These are phyloP conservation scores for Chinchilla lanigera DNA, from an alignment of 2,113 vertebrate genomes.

Conservation along the genomic window DNA sequence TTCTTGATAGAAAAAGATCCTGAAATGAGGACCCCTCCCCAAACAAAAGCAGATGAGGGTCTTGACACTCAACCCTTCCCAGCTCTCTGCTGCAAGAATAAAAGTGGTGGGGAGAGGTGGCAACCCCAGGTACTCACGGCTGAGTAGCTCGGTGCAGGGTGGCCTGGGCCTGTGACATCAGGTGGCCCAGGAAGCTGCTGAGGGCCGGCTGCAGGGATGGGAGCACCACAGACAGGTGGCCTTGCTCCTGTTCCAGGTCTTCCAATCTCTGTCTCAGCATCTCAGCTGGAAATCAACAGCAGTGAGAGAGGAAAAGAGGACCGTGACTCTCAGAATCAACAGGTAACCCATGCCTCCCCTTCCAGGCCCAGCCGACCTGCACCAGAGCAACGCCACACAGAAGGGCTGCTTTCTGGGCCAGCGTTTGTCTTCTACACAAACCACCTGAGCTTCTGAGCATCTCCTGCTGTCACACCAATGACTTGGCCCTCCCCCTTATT, in stretches of 20 bases:
- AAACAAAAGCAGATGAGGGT: too few relatives aligned
- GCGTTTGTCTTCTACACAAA: not conserved
- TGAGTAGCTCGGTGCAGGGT: conserved; percentile 79
- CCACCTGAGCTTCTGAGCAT: not conserved
- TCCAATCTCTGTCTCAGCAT: conserved; percentile 90
- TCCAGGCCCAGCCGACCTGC: not conserved
- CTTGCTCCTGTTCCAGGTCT: conserved; percentile 89
- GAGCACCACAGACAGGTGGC: conserved; percentile 87
- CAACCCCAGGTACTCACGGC: conserved; percentile 73
- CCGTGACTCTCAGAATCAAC: not conserved
- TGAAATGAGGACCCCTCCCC: not conserved
- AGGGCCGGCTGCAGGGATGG: conserved; percentile 92
- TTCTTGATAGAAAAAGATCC: not conserved
- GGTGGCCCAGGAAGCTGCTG: conserved; percentile 87
- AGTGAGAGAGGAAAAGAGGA: not conserved
- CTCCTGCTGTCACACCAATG: not conserved
- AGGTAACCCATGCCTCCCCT: fast-evolving
- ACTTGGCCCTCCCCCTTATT: not conserved
- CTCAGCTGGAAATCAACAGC: conserved; percentile 87
- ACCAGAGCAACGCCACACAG: not conserved
- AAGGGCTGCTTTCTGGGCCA: not conserved
- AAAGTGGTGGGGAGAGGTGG: not conserved
- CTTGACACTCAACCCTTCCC: not conserved
- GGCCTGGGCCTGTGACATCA: conserved; percentile 86
- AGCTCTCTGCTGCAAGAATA: not conserved